These are phyloP conservation scores for Serilophus lunatus DNA, from an alignment of 2,113 vertebrate genomes.

Conservation along the genomic window DNA sequence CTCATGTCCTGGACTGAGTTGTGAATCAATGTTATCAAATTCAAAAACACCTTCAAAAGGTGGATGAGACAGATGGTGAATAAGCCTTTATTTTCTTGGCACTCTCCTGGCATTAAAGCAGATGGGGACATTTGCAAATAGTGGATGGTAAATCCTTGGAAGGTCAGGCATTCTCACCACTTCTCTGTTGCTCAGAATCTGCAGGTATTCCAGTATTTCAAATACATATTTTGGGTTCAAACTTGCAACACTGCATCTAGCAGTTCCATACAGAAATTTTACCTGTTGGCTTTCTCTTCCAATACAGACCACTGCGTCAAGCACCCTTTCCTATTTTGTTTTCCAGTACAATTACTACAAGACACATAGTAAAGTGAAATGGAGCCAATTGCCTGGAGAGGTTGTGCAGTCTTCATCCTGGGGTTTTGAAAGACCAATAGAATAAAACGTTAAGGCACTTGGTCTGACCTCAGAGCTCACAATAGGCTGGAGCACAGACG, in stretches of 20 bases:
- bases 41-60: background rate
- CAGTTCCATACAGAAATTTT: background rate
- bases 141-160: background rate
- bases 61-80: background rate
- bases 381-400: background rate
- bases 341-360: background rate
- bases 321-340: background rate
- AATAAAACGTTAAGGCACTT: background rate
- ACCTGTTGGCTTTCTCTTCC: background rate
- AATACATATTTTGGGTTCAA: background rate
- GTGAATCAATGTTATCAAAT: background rate
- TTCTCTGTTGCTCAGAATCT: background rate
- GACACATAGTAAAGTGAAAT: background rate
- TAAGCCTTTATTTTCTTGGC: slow-evolving; percentile 9
- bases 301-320: background rate
- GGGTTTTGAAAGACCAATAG: fast-evolving
- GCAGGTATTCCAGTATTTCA: background rate
- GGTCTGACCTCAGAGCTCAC: background rate
- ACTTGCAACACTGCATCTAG: background rate
- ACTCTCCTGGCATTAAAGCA: background rate
- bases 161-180: background rate
- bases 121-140: background rate
- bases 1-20: background rate
- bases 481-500: background rate
- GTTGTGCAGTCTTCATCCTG: background rate